Base-by-base conservation (phyloP, 2,888 invertebrate genomes). In the Punctoribates punctum region DNA sequence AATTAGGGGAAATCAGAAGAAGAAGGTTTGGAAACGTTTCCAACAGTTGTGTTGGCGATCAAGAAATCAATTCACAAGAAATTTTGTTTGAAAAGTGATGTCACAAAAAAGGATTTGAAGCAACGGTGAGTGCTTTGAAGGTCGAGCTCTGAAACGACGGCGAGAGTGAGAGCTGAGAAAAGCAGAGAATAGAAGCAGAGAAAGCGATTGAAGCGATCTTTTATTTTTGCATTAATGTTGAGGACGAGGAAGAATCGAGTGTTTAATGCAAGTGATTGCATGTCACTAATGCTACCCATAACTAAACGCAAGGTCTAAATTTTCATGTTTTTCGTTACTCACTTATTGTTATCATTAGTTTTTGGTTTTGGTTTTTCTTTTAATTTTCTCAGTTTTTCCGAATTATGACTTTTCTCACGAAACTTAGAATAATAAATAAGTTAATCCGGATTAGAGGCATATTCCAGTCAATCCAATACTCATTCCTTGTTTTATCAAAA, bases 231-330 rank as follows among this genome's bases (percentile, higher is more conserved):
- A 27, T 62, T 62, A 62, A 62, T 62, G 62, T 62, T 13, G 29
- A 13, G 29, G 27, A 62, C 25, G 42, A 42, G 62, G 62, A 62
- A 62, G 62, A 27, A 62, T 62, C 29, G 62, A 62, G 62, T 20
- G 29, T 62, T 62, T 62, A 62, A 62, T 62, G 5, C 54, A 20
- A 54, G 23, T 65, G 27, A 65, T 38, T 67, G 67, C 67, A 67
- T 67, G 67, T 67, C 29, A 62, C 25, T 38, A 62, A 29, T 67
- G 67, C n/a, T 67, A 38, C 20, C 67, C 42, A 67, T 67, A 67
- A 38, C 42, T 38, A 67, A 67, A 38, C 34, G 67, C 67, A 67
- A 67, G 67, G 67, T 67, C 67, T 67, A 38, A 67, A 42, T 67
- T 2, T 67, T 67, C 67, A 67, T 67, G 67, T 38, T 67, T 65